phyloP scores from a whole-genome alignment of 2,113 vertebrate species.

The Cryptomyrus ogoouensis region DNA sequence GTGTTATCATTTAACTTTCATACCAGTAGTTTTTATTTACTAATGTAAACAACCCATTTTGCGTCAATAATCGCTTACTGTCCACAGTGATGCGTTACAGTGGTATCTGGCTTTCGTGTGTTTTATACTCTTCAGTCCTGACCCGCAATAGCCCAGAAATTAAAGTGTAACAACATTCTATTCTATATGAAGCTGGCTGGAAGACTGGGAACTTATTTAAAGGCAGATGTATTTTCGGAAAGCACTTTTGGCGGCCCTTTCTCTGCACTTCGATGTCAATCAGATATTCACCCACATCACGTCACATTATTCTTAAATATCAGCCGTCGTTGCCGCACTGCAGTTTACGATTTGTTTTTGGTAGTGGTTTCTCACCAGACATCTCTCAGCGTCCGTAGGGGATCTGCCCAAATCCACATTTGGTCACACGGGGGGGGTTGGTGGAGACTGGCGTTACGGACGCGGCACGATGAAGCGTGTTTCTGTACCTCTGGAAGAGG shows the following conservation, averaged over 20 bases:
- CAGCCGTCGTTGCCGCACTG: conserved; percentile 58
- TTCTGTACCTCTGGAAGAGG: not conserved
- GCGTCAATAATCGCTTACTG: not conserved
- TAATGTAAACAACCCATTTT: not conserved
- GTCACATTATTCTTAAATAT: conserved; percentile 53
- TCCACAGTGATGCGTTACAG: not conserved
- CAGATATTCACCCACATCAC: conserved; percentile 56
- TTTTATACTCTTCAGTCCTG: not conserved
- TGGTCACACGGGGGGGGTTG: not conserved
- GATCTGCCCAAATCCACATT: not conserved
- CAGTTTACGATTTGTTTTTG: conserved; percentile 48
- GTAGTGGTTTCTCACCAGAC: conserved; percentile 13
- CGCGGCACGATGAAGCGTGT: not conserved
- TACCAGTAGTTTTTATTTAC: not conserved
- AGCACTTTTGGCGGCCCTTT: not conserved
- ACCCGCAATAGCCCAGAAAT: not conserved
- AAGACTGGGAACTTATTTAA: not conserved
- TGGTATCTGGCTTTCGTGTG: not conserved
- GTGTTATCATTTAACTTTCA: not conserved
- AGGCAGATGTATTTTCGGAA: not conserved
- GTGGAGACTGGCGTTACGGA: not conserved
- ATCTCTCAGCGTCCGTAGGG: not conserved
- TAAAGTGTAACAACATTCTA: not conserved
- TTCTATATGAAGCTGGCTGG: not conserved
- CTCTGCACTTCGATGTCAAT: conserved; percentile 27